Base-by-base conservation (phyloP, 1,140 invertebrate genomes). In the Maconellicoccus hirsutus region DNA sequence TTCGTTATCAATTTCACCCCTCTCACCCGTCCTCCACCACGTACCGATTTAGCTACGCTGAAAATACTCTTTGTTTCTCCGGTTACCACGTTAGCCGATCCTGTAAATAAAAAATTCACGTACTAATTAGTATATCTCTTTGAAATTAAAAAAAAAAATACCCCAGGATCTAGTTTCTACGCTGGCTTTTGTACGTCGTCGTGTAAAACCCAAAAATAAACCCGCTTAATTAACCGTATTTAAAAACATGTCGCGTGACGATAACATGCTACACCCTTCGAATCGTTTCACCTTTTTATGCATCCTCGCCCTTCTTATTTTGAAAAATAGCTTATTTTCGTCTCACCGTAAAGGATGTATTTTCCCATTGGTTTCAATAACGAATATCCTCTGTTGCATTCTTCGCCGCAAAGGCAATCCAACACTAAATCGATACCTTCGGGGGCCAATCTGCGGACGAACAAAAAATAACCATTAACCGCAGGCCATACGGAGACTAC, bases 31-130 rank as follows among this genome's bases (percentile, higher is more conserved):
- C n/a, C 12, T 8, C 19, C 6, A 26, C 25, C 26, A 88, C 87
- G 86, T 85, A 92, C 90, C 72, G 89, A 88, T 84, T 89, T 86
- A 71, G 90, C 90, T 76, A 88, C 87, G 75, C 89, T 92, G 81
- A 94, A 91, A 81, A 93, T 88, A 79, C 91, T 93, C 78, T 91
- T 93, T 0, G 89, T 92, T 80, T 93, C 91, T 70, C 92, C 90
- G 74, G 90, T 91, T 72, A 93, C 88, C 74, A 92, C 86, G 79
- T 91, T 92, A 72, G 90, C 89, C 71, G 90, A 90, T 76, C 90
- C 88, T 83, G 75, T 70, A 79, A 72, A 74, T n/a, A 42, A 66
- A 42, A 72, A 73, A 70, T 38, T 22, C 8, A 14, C 25, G 63
- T 1, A 19, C 22, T 25, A 70, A 0, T 14, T 72, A 12, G 70